Evolutionary conservation across 2,888 invertebrate species (phyloP), one percentile per base, ranked within the genome.

Genomic region (Sinotaia quadrata): DNA sequence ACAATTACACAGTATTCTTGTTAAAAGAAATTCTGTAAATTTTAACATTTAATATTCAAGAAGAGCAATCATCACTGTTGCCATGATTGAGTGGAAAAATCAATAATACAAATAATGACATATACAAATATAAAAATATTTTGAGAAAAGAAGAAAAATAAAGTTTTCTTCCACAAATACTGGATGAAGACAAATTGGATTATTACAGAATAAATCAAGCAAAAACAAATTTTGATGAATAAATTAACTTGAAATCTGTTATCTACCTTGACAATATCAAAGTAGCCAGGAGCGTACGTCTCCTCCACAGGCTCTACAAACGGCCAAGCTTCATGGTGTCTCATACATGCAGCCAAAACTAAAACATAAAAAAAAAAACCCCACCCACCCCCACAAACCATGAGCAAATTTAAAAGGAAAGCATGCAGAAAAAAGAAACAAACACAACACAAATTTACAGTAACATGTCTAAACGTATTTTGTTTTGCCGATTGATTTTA

Each of bases 261-360:
- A 51, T 36, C 12, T 24, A 59, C 52, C 80, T 81, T 79, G 63
- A 92, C 91, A 57, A 91, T 90, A 70, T 91, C 90, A 81, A 91
- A 91, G 79, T 92, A 92, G 87, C 94, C 93, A 0, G 97, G 96
- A 0, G 96, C 96, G 86, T 94, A 95, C 84, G 95, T 94, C 85
- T 96, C 96, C 82, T 96, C 95, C 1, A 97, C 96, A 0, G 96
- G 95, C 85, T 96, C 95, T 86, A 94, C 91, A 88, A 97, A 97
- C 0, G 96, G 96, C 96, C 96, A 97, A 0, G 96, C 95, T 87
- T 97, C 96, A 68, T 94, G 93, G 86, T 96, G 95, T 81, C 93
- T 93, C 83, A 94, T 94, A 47, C 97, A 91, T 15, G 51, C 51
- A n/a, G 47, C 41, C 24, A 61, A 44, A 37, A 61, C 44, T 51